A percentile compares a stretch with the other conserved stretches of the same genome.
phyloP scores from a whole-genome alignment of 2,113 vertebrate genomes.

The Austrofundulus limnaeus region DNA sequence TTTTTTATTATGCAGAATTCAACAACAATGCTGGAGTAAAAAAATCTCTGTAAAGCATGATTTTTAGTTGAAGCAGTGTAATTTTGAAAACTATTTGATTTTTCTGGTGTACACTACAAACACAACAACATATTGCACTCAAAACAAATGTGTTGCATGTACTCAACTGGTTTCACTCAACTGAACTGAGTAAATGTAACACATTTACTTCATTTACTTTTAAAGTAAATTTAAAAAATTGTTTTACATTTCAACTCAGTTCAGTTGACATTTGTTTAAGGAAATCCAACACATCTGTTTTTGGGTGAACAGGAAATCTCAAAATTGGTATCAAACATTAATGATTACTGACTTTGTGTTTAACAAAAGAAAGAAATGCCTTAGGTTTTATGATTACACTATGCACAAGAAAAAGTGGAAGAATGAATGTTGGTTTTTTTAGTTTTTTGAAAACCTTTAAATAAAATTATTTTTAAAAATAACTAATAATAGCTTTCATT shows the following conservation, averaged over 20 bases:
- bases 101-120: constrained; percentile 6
- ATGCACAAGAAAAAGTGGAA: too few species aligned
- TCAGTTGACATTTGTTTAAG: too few species aligned
- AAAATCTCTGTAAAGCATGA: not conserved
- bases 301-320: not conserved
- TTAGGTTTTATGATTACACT: constrained; percentile 10
- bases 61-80: constrained; percentile 10
- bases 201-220: too few species aligned
- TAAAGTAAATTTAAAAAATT: too few species aligned
- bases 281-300: too few species aligned
- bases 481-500: constrained; percentile 50
- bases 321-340: not conserved
- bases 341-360: constrained; percentile 9
- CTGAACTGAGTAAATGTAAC: too few species aligned
- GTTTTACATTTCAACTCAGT: too few species aligned
- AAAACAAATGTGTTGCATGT: too few species aligned
- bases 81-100: constrained; percentile 9
- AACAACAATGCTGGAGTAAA: constrained; percentile 5
- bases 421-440: not conserved
- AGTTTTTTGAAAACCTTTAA: not conserved
- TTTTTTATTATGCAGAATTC: constrained; percentile 40
- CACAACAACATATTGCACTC: constrained; percentile 3
- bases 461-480: constrained; percentile 24
- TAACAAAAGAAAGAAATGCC: not conserved
- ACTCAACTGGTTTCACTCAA: too few species aligned